Conservation (phyloP, 2,797 vertebrate genomes). For the Dicrostonyx torquatus region DNA sequence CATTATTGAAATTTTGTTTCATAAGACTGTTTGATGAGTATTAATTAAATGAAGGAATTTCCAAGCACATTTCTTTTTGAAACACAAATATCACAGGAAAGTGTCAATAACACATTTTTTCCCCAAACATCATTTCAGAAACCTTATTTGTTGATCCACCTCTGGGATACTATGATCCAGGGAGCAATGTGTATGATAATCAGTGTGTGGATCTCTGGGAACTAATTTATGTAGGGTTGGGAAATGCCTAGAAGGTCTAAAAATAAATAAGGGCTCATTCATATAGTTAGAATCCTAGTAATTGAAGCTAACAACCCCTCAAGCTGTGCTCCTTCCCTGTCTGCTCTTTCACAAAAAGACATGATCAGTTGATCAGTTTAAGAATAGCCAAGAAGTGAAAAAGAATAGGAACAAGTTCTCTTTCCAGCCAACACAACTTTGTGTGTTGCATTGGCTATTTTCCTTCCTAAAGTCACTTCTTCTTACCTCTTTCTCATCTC, state of each 20-base stretch:
- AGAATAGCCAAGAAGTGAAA: not conserved
- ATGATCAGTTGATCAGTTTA: not conserved
- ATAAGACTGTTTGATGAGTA: not conserved
- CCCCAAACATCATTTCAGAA: conserved; percentile 35
- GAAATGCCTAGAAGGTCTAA: conserved; percentile 70
- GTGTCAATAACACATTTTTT: not conserved
- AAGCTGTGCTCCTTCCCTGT: not conserved
- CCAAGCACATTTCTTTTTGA: conserved; percentile 20
- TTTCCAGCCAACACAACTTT: not conserved
- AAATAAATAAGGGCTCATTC: conserved; percentile 67
- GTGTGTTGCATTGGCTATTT: not conserved
- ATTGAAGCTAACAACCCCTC: conserved; percentile 70
- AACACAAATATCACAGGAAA: conserved; percentile 73
- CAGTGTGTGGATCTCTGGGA: conserved; percentile 75
- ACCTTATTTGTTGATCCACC: conserved; percentile 43
- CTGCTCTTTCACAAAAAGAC: not conserved
- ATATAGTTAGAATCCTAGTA: conserved; percentile 61
- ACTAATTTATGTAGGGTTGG: conserved; percentile 81
- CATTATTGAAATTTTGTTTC: conserved; percentile 46
- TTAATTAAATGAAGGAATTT: conserved; percentile 63
- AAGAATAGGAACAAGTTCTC: not conserved
- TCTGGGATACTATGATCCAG: conserved; percentile 59
- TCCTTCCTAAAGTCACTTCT: not conserved
- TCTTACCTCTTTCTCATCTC: not conserved
- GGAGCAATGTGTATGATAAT: conserved; percentile 46